phyloP scores from a whole-genome alignment of 1,140 invertebrate genomes.

The Coboldia fuscipes region DNA sequence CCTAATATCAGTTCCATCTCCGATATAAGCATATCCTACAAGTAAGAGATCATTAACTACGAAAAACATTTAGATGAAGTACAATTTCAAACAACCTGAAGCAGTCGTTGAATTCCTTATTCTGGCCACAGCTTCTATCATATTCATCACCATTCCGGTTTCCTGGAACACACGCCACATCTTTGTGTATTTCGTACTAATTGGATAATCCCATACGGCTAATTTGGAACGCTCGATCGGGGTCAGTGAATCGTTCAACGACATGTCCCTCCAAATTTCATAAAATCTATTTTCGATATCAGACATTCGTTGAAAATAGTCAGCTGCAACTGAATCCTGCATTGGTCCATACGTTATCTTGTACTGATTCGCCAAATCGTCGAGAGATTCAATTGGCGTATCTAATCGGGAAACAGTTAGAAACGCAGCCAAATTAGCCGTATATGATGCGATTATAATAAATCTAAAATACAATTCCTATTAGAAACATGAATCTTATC shows the following conservation, averaged over 20 bases:
- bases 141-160: constrained; percentile 49
- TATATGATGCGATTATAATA: constrained; percentile 96
- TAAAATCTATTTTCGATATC: constrained; percentile 89
- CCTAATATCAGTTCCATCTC: constrained; percentile 81
- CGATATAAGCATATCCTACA: constrained; percentile 75
- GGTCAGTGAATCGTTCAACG: constrained; percentile 74
- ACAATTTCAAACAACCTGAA: constrained; percentile 26
- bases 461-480: constrained; percentile 26
- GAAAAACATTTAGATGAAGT: not conserved
- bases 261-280: constrained; percentile 97
- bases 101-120: constrained; percentile 51
- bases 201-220: constrained; percentile 97
- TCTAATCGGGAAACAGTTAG: constrained; percentile 82
- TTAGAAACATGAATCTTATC: constrained; percentile 5
- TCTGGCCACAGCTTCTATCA: constrained; percentile 56
- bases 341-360: constrained; percentile 86
- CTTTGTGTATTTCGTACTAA: constrained; percentile 94
- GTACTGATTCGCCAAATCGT: constrained; percentile 85
- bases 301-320: constrained; percentile 90
- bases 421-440: constrained; percentile 89
- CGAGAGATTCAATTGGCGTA: constrained; percentile 76
- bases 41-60: not conserved
- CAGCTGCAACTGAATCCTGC: constrained; percentile 56
- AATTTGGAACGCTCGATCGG: constrained; percentile 78
- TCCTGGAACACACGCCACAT: constrained; percentile 96